A percentile compares a stretch with the other conserved stretches of the same genome.
phyloP scores from a whole-genome alignment of 2,888 invertebrate genomes.

The Leucoptera coffeella region DNA sequence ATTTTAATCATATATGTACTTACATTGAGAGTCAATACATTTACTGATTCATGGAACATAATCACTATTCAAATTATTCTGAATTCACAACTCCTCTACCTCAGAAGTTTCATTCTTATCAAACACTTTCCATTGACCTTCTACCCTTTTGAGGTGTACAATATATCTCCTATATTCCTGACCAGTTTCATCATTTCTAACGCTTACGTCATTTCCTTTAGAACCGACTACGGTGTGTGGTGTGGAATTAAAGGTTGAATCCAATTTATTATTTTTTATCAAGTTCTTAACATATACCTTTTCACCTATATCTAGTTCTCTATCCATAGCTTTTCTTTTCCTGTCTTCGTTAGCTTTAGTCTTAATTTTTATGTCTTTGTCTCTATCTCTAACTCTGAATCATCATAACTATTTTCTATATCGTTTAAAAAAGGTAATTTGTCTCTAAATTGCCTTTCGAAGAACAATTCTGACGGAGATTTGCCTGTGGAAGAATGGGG shows the following conservation, averaged over 20 bases:
- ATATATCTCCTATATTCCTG: constrained; percentile 8
- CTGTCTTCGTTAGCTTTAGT: constrained; percentile 9
- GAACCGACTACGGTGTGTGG: constrained; percentile 6
- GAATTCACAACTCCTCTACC: no score
- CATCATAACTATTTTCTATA: constrained; percentile 1
- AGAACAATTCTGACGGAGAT: not conserved
- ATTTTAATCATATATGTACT: no score
- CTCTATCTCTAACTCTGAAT: constrained; percentile 8
- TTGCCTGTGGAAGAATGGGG: not conserved
- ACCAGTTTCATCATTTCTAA: constrained; percentile 9
- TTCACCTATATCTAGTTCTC: constrained; percentile 7
- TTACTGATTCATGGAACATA: no score
- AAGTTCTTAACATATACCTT: constrained; percentile 10
- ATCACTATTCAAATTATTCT: no score
- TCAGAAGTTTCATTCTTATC: no score
- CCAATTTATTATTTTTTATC: constrained; percentile 8
- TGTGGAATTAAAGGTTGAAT: constrained; percentile 5
- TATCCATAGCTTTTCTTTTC: constrained; percentile 7
- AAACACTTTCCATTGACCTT: constrained; percentile 8
- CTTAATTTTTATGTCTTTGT: constrained; percentile 8
- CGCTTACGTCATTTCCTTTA: constrained; percentile 5
- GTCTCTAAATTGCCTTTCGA: not conserved
- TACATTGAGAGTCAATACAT: no score
- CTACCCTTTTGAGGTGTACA: constrained; percentile 9
- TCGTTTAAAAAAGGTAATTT: not conserved